Conservation (phyloP, 37 sponge, comb jelly and placozoan species). For the Petrosia ficiformis region DNA sequence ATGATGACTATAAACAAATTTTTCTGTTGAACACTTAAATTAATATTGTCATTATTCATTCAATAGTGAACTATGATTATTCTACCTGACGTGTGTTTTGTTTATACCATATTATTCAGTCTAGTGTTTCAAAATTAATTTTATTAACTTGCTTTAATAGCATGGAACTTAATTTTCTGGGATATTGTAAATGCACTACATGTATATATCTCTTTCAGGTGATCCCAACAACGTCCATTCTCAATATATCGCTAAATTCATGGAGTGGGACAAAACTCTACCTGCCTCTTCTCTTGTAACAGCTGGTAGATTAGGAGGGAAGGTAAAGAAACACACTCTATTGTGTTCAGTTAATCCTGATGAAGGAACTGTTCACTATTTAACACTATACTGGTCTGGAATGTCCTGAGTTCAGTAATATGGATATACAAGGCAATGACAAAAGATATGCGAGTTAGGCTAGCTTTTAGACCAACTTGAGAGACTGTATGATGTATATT, state of each 20-base stretch:
- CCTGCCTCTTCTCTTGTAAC: conserved; percentile 2
- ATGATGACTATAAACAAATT: too few relatives aligned
- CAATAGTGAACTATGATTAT: too few relatives aligned
- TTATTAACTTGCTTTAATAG: not conserved
- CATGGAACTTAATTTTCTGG: not conserved
- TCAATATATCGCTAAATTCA: conserved; percentile 66
- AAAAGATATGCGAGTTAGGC: too few relatives aligned
- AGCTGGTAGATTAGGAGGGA: conserved; percentile 54
- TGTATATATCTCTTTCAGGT: conserved; percentile 27
- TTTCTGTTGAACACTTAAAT: too few relatives aligned
- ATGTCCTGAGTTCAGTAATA: too few relatives aligned
- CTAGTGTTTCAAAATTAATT: not conserved
- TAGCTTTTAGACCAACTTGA: too few relatives aligned
- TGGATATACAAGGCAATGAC: too few relatives aligned
- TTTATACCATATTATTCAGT: too few relatives aligned
- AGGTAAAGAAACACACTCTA: conserved; percentile 70
- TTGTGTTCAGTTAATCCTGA: conserved; percentile 53
- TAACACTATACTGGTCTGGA: conserved; percentile 67
- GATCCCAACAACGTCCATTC: conserved; percentile 79
- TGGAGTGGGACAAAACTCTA: conserved; percentile 38
- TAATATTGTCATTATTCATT: too few relatives aligned
- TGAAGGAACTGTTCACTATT: conserved; percentile 15
- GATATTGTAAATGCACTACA: not conserved
- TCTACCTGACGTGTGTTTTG: too few relatives aligned
- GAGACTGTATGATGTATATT: too few relatives aligned